These are phyloP conservation scores for Labia minor DNA, from an alignment of 2,888 invertebrate genomes.

Conservation along the genomic window DNA sequence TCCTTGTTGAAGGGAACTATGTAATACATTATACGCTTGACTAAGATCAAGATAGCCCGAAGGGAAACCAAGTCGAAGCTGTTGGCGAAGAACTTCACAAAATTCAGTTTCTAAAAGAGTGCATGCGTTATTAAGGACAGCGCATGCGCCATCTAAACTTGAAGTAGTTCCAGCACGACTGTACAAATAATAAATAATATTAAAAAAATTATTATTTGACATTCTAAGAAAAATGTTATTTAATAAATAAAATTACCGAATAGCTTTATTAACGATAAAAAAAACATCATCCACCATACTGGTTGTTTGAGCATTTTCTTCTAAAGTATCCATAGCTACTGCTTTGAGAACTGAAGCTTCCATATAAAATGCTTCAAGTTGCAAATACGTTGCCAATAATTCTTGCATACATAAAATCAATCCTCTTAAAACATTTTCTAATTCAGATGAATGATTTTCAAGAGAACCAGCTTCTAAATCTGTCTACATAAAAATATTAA, in stretches of 20 bases:
- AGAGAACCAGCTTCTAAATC: constrained; percentile 49
- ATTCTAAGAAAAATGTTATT: constrained; percentile 15
- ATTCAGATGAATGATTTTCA: constrained; percentile 35
- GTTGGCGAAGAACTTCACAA: constrained; percentile 57
- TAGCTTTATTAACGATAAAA: constrained; percentile 91
- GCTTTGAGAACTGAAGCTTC: constrained; percentile 91
- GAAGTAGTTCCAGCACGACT: constrained; percentile 83
- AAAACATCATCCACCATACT: constrained; percentile 97
- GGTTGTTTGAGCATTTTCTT: constrained; percentile 64
- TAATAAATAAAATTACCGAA: constrained; percentile 49
- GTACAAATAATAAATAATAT: constrained; percentile 24
- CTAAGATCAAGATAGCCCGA: constrained; percentile 65
- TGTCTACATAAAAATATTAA: constrained; percentile 37
- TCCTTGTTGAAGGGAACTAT: constrained; percentile 67
- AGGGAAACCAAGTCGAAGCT: constrained; percentile 68
- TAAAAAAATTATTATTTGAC: background rate
- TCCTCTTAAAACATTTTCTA: constrained; percentile 56
- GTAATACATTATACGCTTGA: constrained; percentile 73
- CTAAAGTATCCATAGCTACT: constrained; percentile 62
- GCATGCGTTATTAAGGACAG: constrained; percentile 87
- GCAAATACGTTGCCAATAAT: constrained; percentile 74
- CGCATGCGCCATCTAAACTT: constrained; percentile 92
- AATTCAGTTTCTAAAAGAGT: constrained; percentile 77
- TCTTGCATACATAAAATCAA: constrained; percentile 73
- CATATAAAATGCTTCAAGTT: constrained; percentile 89